These are phyloP conservation scores for Muscicapa adusta DNA, from an alignment of 2,113 vertebrate genomes.

Conservation along the genomic window DNA sequence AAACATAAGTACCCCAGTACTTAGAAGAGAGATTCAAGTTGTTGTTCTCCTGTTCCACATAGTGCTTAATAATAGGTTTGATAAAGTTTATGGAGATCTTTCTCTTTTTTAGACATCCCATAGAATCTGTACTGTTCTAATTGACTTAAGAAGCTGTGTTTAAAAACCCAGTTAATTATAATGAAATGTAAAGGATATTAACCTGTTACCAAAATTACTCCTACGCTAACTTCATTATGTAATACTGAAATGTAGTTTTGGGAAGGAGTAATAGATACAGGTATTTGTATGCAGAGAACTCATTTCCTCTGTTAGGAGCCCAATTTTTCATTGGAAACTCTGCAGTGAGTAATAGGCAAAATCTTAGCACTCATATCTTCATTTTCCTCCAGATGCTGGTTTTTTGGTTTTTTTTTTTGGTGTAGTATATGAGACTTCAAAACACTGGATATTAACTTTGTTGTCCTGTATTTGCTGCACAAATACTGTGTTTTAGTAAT, in stretches of 20 bases:
- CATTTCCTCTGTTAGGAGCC: not conserved
- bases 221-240: not conserved
- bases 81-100: not conserved
- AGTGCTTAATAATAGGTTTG: not conserved
- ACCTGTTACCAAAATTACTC: not conserved
- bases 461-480: not conserved
- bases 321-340: not conserved
- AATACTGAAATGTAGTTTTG: not conserved
- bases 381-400: not conserved
- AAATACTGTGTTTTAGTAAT: not conserved
- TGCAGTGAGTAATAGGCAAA: not conserved
- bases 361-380: not conserved
- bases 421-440: not conserved
- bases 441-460: not conserved
- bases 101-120: not conserved
- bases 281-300: not conserved
- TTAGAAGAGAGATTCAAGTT: not conserved
- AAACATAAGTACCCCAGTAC: not conserved
- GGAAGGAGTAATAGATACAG: not conserved
- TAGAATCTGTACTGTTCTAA: not conserved
- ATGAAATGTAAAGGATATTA: not conserved
- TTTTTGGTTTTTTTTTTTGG: not conserved
- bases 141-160: not conserved
- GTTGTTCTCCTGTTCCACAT: not conserved
- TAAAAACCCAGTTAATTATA: not conserved